A percentile compares a stretch with the other conserved stretches of the same genome.
Conservation (phyloP, 2,113 vertebrate genomes). For the Turdus rufiventris region DNA sequence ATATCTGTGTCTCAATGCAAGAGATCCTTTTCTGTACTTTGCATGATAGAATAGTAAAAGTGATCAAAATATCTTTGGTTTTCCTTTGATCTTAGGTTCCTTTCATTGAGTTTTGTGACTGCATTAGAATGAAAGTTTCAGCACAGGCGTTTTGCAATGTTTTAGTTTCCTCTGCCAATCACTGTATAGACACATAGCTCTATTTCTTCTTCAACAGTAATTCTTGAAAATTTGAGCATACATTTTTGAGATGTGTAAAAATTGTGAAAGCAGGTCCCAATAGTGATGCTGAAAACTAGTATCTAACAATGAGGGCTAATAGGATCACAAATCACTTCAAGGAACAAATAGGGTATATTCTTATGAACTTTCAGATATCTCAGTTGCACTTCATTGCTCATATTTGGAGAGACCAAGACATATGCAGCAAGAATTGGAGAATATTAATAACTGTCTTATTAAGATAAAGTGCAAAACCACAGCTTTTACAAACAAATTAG, state of each 20-base stretch:
- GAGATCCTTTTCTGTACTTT: background rate
- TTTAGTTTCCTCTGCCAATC: background rate
- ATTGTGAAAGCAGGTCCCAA: background rate
- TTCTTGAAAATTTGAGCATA: background rate
- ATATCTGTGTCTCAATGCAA: background rate
- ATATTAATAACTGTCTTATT: background rate
- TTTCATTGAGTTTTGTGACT: background rate
- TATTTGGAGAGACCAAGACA: background rate
- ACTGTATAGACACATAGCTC: background rate
- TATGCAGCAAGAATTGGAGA: background rate
- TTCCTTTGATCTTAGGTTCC: background rate
- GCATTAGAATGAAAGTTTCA: background rate
- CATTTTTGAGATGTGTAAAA: background rate
- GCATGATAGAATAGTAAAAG: background rate
- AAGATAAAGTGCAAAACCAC: background rate
- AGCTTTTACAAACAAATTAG: background rate
- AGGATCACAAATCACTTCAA: background rate
- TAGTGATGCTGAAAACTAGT: background rate
- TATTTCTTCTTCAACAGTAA: background rate
- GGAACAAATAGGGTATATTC: background rate
- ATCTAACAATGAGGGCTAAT: background rate
- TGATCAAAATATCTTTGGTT: background rate
- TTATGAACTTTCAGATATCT: background rate
- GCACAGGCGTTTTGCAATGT: background rate
- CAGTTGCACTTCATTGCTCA: background rate